phyloP scores from a whole-genome alignment of 2,113 vertebrate species.

The Origma solitaria region DNA sequence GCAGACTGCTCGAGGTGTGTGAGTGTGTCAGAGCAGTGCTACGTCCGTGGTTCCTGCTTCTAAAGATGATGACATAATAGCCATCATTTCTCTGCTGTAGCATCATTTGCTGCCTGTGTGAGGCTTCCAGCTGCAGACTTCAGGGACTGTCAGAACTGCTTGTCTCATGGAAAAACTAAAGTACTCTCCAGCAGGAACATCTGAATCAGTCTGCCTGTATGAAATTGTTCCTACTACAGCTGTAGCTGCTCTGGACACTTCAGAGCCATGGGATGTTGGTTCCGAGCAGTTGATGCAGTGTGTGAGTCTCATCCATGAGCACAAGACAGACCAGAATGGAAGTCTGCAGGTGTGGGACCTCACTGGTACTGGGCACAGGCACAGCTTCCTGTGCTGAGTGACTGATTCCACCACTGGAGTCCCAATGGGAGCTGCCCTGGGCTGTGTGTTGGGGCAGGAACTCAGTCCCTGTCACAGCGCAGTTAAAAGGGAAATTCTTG shows the following conservation, averaged over 20 bases:
- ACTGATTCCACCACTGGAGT: not conserved
- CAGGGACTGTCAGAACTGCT: not conserved
- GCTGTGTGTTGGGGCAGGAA: not conserved
- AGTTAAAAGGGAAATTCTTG: not conserved
- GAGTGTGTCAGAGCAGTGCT: rapidly evolving
- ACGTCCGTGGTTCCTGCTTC: not conserved
- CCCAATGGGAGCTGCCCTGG: not conserved
- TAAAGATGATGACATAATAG: not conserved
- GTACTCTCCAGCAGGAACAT: not conserved
- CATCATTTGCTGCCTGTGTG: not conserved
- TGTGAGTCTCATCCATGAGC: not conserved
- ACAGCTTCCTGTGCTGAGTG: not conserved
- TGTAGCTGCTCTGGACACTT: not conserved
- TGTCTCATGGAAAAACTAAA: not conserved
- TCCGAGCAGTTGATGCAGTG: not conserved
- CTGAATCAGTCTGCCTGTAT: not conserved
- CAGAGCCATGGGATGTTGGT: not conserved
- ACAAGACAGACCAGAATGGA: not conserved
- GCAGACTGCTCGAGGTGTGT: not conserved
- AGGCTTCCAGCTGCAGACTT: not conserved
- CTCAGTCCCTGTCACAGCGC: not conserved
- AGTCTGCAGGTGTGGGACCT: not conserved
- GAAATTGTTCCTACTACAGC: not conserved
- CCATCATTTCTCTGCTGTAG: not conserved
- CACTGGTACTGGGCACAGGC: not conserved